These are phyloP conservation scores for Colletes latitarsis DNA, from an alignment of 1,140 invertebrate species.

Conservation along the genomic window DNA sequence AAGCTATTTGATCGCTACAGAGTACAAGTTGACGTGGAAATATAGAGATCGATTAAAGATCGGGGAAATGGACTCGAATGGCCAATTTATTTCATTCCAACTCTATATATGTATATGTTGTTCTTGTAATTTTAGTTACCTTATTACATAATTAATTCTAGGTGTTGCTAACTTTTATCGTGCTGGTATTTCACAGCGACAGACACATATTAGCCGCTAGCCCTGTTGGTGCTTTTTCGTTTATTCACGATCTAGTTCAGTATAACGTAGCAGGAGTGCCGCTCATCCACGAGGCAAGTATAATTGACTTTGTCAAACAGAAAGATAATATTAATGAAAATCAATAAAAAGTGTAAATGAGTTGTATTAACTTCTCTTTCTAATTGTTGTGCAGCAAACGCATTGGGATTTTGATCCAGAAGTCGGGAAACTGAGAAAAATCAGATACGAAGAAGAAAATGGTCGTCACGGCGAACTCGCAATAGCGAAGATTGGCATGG, in stretches of 20 bases:
- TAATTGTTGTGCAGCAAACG: slow-evolving; percentile 64
- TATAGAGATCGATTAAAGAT: too few relatives aligned
- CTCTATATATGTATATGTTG: too few relatives aligned
- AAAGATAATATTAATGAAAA: not conserved
- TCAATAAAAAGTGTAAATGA: not conserved
- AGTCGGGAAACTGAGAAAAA: slow-evolving; percentile 68
- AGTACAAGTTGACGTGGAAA: too few relatives aligned
- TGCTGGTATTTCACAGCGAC: slow-evolving; percentile 24
- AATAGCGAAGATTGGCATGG: slow-evolving; percentile 63
- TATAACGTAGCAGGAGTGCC: slow-evolving; percentile 72
- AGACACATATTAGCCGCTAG: slow-evolving; percentile 32
- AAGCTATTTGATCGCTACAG: too few relatives aligned
- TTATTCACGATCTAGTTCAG: slow-evolving; percentile 73
- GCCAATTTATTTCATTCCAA: too few relatives aligned
- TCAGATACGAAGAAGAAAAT: slow-evolving; percentile 70
- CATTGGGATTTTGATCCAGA: slow-evolving; percentile 76
- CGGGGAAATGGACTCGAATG: too few relatives aligned
- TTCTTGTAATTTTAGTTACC: not conserved
- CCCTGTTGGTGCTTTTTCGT: slow-evolving; percentile 48
- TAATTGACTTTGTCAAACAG: not conserved
- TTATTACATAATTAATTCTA: not conserved
- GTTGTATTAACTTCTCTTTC: not conserved
- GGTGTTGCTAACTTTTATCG: not conserved
- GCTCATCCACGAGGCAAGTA: slow-evolving; percentile 69
- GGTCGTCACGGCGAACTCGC: slow-evolving; percentile 66